Evolutionary conservation across 2,888 invertebrate species (phyloP).

Genomic region (Philereme transversata): DNA sequence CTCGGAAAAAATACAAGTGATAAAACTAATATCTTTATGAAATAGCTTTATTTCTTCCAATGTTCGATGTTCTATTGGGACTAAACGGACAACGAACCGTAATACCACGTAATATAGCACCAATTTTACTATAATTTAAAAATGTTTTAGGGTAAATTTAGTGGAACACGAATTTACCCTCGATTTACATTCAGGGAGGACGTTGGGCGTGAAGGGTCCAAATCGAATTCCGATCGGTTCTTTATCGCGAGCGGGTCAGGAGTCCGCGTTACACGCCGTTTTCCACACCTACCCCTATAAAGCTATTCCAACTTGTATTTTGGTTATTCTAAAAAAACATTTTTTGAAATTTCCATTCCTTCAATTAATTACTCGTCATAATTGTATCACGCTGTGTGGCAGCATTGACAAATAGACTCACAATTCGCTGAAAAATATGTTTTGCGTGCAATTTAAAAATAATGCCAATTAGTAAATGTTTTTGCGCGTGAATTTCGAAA

Average conservation of each 20-base stretch:
- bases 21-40: too few relatives aligned
- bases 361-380: too few relatives aligned
- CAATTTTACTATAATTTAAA: slow-evolving; percentile 65
- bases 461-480: slow-evolving; percentile 4
- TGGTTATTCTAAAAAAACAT: background rate
- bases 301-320: slow-evolving; percentile 11
- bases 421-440: too few relatives aligned
- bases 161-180: slow-evolving; percentile 63
- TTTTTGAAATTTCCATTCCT: too few relatives aligned
- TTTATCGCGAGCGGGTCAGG: slow-evolving; percentile 60
- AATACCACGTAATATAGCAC: slow-evolving; percentile 46
- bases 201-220: slow-evolving; percentile 64
- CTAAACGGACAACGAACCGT: slow-evolving; percentile 25
- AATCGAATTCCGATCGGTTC: slow-evolving; percentile 79
- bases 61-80: slow-evolving; percentile 1
- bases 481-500: slow-evolving; percentile 1
- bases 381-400: too few relatives aligned
- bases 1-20: too few relatives aligned
- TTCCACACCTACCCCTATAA: slow-evolving; percentile 25
- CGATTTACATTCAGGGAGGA: slow-evolving; percentile 78
- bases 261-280: slow-evolving; percentile 51
- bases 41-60: too few relatives aligned
- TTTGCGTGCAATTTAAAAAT: too few relatives aligned
- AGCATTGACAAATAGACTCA: too few relatives aligned
- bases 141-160: slow-evolving; percentile 61